These are phyloP conservation scores for Nematostella vectensis DNA, from an alignment of 92 coral and sea anemone species.

Conservation along the genomic window DNA sequence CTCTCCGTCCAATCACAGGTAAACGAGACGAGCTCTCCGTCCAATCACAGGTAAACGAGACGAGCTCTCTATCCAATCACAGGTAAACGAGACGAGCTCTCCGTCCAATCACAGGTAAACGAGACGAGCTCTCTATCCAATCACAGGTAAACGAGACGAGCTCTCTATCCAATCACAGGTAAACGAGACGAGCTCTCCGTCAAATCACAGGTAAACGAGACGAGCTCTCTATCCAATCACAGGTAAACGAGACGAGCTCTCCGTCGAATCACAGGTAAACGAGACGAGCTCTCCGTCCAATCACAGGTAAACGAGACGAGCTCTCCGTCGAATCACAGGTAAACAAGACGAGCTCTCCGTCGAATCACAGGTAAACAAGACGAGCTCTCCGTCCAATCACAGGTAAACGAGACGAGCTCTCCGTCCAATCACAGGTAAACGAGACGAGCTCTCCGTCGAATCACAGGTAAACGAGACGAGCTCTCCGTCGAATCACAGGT, in stretches of 20 bases:
- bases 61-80: constrained; percentile 62
- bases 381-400: constrained; percentile 62
- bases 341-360: too few species aligned
- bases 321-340: constrained; percentile 73
- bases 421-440: constrained; percentile 63
- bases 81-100: too few species aligned
- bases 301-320: constrained; percentile 57
- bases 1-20: constrained; percentile 72
- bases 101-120: constrained; percentile 63
- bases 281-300: too few species aligned
- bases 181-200: constrained; percentile 56
- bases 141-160: constrained; percentile 87
- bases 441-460: constrained; percentile 49
- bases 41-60: constrained; percentile 55
- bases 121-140: constrained; percentile 49
- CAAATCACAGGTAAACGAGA: constrained; percentile 69
- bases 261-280: constrained; percentile 69
- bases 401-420: too few species aligned
- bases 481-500: constrained; percentile 58
- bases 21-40: too few species aligned
- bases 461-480: constrained; percentile 87
- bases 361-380: constrained; percentile 52
- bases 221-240: too few species aligned
- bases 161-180: too few species aligned
- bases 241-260: constrained; percentile 53